These are phyloP conservation scores for Anoura caudifer DNA, from an alignment of 2,113 vertebrate species.

Conservation along the genomic window DNA sequence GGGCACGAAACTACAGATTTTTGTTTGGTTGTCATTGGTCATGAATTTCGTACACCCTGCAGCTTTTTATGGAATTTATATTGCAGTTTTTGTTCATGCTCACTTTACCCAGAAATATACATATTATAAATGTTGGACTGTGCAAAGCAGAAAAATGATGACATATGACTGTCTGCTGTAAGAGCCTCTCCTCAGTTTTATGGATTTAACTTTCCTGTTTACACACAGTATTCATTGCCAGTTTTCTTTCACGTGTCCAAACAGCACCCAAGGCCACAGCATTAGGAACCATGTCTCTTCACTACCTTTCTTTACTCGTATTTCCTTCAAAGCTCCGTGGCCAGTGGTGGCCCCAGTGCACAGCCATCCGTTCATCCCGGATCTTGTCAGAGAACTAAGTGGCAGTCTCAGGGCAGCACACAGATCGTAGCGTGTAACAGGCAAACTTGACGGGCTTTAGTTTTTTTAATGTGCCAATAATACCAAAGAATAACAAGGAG, in stretches of 20 bases:
- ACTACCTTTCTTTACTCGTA: not conserved
- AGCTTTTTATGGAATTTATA: conserved; percentile 51
- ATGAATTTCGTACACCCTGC: not conserved
- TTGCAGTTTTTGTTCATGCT: not conserved
- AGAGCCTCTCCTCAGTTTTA: not conserved
- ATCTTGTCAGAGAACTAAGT: not conserved
- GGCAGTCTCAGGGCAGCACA: not conserved
- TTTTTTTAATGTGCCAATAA: not conserved
- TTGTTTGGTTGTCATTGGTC: not conserved
- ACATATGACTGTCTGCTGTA: not conserved
- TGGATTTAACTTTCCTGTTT: not conserved
- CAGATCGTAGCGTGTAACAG: not conserved
- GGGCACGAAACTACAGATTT: not conserved
- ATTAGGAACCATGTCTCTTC: not conserved
- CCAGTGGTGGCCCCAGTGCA: not conserved
- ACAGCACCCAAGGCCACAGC: not conserved
- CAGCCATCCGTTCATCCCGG: not conserved
- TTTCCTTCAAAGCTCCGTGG: not conserved
- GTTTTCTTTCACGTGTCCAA: not conserved
- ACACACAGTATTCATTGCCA: rapidly evolving
- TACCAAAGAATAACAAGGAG: not conserved
- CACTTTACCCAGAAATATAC: not conserved
- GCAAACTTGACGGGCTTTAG: not conserved
- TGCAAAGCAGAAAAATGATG: not conserved
- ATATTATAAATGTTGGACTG: not conserved